phyloP scores from a whole-genome alignment of 2,113 vertebrate species.

The Corvus hawaiiensis region DNA sequence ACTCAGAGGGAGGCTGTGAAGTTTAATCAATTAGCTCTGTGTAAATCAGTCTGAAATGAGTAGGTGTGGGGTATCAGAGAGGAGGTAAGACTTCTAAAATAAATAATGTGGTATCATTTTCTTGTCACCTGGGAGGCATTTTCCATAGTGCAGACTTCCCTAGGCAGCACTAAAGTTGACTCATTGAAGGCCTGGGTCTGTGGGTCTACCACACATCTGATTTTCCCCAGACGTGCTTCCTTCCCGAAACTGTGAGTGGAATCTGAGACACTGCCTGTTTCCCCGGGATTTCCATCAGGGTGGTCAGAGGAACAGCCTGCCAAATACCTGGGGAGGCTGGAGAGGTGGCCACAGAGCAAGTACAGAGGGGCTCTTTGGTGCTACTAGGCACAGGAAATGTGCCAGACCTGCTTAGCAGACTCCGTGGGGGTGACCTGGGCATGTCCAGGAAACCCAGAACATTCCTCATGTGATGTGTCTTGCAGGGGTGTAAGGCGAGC shows the following conservation, averaged over 20 bases:
- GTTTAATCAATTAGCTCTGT: slow-evolving; percentile 29
- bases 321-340: neutral
- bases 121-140: slow-evolving; percentile 17
- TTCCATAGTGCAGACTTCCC: neutral
- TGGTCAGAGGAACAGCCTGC: slow-evolving; percentile 16
- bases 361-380: neutral
- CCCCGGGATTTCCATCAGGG: neutral
- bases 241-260: slow-evolving; percentile 12
- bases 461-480: neutral
- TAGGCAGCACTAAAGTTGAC: slow-evolving; percentile 10
- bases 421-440: neutral
- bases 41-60: slow-evolving; percentile 30
- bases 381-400: neutral
- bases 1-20: neutral
- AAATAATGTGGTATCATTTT: neutral
- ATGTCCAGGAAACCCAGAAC: neutral
- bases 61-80: neutral
- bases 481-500: neutral
- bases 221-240: slow-evolving; percentile 24
- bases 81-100: neutral
- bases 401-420: neutral
- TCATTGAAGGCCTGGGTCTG: neutral
- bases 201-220: slow-evolving; percentile 20
- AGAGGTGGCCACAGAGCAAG: neutral
- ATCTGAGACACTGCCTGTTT: slow-evolving; percentile 17